Evolutionary conservation across 2,888 invertebrate genomes (phyloP).

Genomic region (Chaetogeoica ovagalla): DNA sequence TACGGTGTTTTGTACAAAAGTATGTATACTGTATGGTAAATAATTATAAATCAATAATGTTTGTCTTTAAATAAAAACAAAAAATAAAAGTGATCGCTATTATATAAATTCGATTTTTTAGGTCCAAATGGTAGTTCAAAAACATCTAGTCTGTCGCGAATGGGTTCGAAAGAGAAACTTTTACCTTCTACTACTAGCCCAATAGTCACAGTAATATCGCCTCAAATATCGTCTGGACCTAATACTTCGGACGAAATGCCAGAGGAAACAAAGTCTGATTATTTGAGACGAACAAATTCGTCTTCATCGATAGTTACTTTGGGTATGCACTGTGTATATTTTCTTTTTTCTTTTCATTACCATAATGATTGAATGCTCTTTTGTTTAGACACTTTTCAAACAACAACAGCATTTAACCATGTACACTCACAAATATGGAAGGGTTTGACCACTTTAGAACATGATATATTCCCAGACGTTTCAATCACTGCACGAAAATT

Average conservation of each 20-base stretch:
- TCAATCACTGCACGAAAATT: slow-evolving; percentile 76
- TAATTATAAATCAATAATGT: background rate
- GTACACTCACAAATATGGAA: slow-evolving; percentile 90
- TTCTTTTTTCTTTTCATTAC: too few species aligned
- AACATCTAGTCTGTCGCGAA: slow-evolving; percentile 5
- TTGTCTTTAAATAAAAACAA: background rate
- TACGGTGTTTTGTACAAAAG: slow-evolving; percentile 44
- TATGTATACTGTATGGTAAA: background rate
- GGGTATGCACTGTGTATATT: slow-evolving; percentile 4
- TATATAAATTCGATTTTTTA: slow-evolving; percentile 5
- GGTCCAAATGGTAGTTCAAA: slow-evolving; percentile 39
- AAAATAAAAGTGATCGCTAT: background rate
- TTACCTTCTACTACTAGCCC: slow-evolving; percentile 4
- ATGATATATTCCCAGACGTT: slow-evolving; percentile 87
- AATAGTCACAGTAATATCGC: slow-evolving; percentile 20
- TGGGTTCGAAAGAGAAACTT: slow-evolving; percentile 20
- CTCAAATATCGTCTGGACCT: slow-evolving; percentile 19
- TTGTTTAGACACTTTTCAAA: slow-evolving; percentile 38
- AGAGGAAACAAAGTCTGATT: slow-evolving; percentile 40
- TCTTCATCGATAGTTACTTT: slow-evolving; percentile 47
- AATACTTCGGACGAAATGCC: slow-evolving; percentile 29
- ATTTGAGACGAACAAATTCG: slow-evolving; percentile 41
- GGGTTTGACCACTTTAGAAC: slow-evolving; percentile 74
- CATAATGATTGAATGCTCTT: background rate
- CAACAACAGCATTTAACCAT: slow-evolving; percentile 65